These are phyloP conservation scores for Romanogobio albipinnatus DNA, from an alignment of 2,113 vertebrate species.

Conservation along the genomic window DNA sequence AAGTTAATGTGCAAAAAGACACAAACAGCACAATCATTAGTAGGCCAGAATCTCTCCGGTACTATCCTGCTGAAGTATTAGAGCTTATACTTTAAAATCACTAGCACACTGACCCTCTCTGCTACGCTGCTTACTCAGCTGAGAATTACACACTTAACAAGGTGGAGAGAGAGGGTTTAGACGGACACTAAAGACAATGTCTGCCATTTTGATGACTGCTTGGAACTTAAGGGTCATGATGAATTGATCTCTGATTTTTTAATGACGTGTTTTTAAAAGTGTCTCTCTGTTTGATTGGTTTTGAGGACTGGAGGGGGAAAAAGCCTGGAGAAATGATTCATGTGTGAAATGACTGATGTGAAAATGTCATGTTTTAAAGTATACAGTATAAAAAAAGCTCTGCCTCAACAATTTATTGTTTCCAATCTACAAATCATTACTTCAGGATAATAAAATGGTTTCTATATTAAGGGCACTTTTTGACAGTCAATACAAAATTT, in stretches of 20 bases:
- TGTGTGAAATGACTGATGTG: not conserved
- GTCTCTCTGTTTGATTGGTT: not conserved
- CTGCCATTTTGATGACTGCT: constrained; percentile 58
- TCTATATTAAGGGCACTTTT: not conserved
- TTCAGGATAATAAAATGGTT: not conserved
- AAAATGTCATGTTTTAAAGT: not conserved
- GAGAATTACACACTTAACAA: constrained; percentile 22
- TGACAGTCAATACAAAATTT: not conserved
- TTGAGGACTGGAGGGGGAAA: not conserved
- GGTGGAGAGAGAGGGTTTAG: constrained; percentile 35
- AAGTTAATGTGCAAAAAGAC: constrained; percentile 91
- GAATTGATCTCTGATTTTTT: not conserved
- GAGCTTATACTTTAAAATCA: constrained; percentile 63
- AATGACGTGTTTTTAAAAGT: not conserved
- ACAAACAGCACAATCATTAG: constrained; percentile 93
- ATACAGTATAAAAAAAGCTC: not conserved
- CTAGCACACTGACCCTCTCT: constrained; percentile 61
- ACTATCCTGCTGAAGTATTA: constrained; percentile 76
- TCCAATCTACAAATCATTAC: not conserved
- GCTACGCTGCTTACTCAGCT: constrained; percentile 45
- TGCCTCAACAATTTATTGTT: not conserved
- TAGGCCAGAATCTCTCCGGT: constrained; percentile 77
- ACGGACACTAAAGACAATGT: constrained; percentile 58
- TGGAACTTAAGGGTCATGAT: not conserved
- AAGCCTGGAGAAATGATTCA: not conserved